These are phyloP conservation scores for Episyrphus balteatus DNA, from an alignment of 1,140 invertebrate genomes.

Conservation along the genomic window DNA sequence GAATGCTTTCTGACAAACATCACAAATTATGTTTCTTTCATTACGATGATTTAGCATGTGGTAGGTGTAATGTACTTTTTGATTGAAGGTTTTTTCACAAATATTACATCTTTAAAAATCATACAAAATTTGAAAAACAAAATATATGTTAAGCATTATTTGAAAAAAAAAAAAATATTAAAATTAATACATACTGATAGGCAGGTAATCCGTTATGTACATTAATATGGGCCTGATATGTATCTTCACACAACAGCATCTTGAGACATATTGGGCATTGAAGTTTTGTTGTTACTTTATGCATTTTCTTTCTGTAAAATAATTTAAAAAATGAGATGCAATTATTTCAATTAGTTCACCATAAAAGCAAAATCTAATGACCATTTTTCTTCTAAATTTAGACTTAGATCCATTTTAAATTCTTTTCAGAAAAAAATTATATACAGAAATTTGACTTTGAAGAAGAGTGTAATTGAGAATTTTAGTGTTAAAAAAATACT, in stretches of 20 bases:
- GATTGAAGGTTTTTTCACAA: slow-evolving; percentile 8
- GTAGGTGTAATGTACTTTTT: slow-evolving; percentile 10
- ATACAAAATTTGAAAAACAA: not conserved
- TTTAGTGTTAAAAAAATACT: too few relatives aligned
- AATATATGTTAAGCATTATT: too few relatives aligned
- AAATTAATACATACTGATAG: slow-evolving; percentile 1
- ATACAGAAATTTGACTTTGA: too few relatives aligned
- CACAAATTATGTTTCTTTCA: slow-evolving; percentile 11
- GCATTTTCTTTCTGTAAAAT: slow-evolving; percentile 2
- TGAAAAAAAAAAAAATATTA: too few relatives aligned
- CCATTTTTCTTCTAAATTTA: too few relatives aligned
- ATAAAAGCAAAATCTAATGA: too few relatives aligned
- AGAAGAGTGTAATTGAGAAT: too few relatives aligned
- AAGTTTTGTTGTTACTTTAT: slow-evolving; percentile 1
- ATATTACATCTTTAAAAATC: slow-evolving; percentile 4
- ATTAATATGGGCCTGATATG: slow-evolving; percentile 4
- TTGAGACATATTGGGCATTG: slow-evolving; percentile 3
- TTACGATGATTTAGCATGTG: slow-evolving; percentile 10
- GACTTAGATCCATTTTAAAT: too few relatives aligned
- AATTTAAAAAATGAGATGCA: not conserved
- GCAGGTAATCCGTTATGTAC: slow-evolving; percentile 2
- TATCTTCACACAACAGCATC: slow-evolving; percentile 1
- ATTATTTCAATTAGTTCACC: too few relatives aligned
- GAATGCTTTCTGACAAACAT: slow-evolving; percentile 15
- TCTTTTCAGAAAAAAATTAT: too few relatives aligned